These are phyloP conservation scores for Anthophora plumipes DNA, from an alignment of 2,888 invertebrate species.

Conservation along the genomic window DNA sequence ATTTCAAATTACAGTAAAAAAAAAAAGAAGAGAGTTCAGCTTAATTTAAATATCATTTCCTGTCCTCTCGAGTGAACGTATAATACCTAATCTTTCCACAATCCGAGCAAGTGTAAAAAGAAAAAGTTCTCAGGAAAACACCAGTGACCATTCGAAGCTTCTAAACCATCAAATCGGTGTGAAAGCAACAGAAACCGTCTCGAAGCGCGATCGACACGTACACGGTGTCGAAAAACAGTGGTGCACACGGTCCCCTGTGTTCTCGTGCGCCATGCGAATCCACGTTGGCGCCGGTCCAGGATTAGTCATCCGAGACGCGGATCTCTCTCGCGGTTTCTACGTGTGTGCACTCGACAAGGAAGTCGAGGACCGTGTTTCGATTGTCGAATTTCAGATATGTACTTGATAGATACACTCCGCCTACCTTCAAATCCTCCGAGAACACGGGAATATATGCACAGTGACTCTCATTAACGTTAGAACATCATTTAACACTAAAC, in stretches of 20 bases:
- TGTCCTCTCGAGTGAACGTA: too few species aligned
- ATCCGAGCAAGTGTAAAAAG: too few species aligned
- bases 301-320: constrained; percentile 72
- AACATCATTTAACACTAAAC: too few species aligned
- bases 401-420: constrained; percentile 21
- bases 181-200: constrained; percentile 6
- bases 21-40: too few species aligned
- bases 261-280: constrained; percentile 26
- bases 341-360: constrained; percentile 58
- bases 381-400: constrained; percentile 60
- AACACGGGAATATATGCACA: neutral
- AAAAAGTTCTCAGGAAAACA: neutral
- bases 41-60: too few species aligned
- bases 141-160: neutral
- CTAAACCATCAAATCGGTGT: constrained; percentile 3
- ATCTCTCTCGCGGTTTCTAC: constrained; percentile 56
- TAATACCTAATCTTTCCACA: too few species aligned
- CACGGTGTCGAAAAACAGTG: constrained; percentile 10
- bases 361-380: constrained; percentile 51
- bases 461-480: too few species aligned
- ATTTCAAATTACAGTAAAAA: too few species aligned
- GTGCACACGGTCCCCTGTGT: constrained; percentile 22
- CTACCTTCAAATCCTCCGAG: neutral
- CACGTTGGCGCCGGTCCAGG: constrained; percentile 69
- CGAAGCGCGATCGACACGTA: constrained; percentile 4